Percentiles rank a stretch among this genome's conserved stretches.
Evolutionary conservation across 2,888 invertebrate species (phyloP).

Genomic region (Pseudococcus viburni): DNA sequence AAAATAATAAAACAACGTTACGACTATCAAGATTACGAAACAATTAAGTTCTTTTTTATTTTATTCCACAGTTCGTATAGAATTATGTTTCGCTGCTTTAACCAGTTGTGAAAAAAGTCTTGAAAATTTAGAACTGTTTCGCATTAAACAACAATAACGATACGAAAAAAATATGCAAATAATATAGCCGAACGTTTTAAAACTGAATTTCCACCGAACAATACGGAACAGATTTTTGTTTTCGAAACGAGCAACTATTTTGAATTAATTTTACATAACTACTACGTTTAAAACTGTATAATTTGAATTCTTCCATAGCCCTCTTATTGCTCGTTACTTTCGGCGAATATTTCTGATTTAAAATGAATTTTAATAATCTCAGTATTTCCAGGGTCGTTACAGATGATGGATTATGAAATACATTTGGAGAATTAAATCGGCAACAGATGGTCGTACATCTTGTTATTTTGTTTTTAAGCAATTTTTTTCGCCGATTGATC

Average conservation of each 20-base stretch:
- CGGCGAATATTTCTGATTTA: constrained; percentile 35
- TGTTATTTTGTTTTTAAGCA: constrained; percentile 30
- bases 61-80: neutral
- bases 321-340: constrained; percentile 17
- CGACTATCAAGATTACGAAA: too few relatives aligned
- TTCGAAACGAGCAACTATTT: constrained; percentile 32
- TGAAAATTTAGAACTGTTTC: constrained; percentile 2
- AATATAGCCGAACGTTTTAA: constrained; percentile 22
- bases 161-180: constrained; percentile 23
- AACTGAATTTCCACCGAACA: constrained; percentile 28
- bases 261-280: constrained; percentile 52
- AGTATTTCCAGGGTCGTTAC: constrained; percentile 6
- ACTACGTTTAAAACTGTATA: constrained; percentile 34
- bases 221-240: constrained; percentile 48
- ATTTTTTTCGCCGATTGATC: neutral
- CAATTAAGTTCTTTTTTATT: too few relatives aligned
- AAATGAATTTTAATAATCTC: constrained; percentile 44
- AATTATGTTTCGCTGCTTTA: neutral
- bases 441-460: constrained; percentile 47
- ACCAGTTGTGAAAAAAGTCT: neutral
- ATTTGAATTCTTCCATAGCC: constrained; percentile 4
- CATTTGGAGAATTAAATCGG: neutral
- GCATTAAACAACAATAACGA: neutral
- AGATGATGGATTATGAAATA: constrained; percentile 45
- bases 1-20: too few relatives aligned